These are phyloP conservation scores for Dorcus hopei DNA, from an alignment of 2,888 invertebrate genomes.

Conservation along the genomic window DNA sequence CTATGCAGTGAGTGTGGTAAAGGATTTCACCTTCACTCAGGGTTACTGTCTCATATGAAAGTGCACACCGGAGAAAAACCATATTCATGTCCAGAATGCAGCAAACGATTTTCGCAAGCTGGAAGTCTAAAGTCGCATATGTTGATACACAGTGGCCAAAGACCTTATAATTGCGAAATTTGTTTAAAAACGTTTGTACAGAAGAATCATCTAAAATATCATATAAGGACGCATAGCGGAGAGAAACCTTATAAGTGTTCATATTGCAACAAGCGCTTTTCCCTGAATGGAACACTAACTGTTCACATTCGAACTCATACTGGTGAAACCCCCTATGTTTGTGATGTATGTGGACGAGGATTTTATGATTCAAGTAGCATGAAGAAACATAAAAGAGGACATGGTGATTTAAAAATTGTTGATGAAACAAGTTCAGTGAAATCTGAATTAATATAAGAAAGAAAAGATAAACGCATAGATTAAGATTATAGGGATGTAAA, in stretches of 20 bases:
- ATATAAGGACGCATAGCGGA: conserved; percentile 21
- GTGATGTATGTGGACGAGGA: conserved; percentile 23
- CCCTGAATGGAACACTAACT: conserved; percentile 23
- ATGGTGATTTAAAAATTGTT: neutral
- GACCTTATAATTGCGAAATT: conserved; percentile 27
- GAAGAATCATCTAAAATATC: conserved; percentile 17
- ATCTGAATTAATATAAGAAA: too few species aligned
- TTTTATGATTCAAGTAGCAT: conserved; percentile 27
- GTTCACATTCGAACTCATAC: conserved; percentile 27
- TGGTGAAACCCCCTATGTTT: conserved; percentile 28
- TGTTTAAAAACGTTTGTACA: conserved; percentile 21
- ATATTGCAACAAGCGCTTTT: conserved; percentile 20
- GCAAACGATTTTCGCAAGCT: conserved; percentile 21
- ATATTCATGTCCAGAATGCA: conserved; percentile 36
- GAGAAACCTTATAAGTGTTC: conserved; percentile 19
- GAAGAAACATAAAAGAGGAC: conserved; percentile 25
- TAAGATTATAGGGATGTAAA: too few species aligned
- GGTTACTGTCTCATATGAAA: conserved; percentile 16
- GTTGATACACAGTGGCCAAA: conserved; percentile 38
- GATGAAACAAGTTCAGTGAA: too few species aligned
- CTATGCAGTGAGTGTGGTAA: conserved; percentile 21
- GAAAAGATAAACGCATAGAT: too few species aligned
- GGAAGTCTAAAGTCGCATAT: conserved; percentile 33
- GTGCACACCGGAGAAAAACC: conserved; percentile 39
- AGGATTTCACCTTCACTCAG: conserved; percentile 13